These are phyloP conservation scores for Euborellia annulipes DNA, from an alignment of 1,140 invertebrate genomes.

Conservation along the genomic window DNA sequence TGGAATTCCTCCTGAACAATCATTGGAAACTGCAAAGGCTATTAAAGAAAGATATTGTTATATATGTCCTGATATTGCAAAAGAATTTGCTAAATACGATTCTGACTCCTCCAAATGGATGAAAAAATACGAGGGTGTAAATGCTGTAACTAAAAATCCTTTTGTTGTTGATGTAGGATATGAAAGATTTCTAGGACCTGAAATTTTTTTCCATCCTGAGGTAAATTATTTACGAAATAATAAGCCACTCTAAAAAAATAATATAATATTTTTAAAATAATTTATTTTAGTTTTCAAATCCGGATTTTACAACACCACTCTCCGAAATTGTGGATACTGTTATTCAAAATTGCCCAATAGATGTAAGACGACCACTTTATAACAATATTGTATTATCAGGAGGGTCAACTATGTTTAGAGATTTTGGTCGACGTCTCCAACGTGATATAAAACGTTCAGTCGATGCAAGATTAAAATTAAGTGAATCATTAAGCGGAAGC, in stretches of 20 bases:
- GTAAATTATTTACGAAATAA: too few species aligned
- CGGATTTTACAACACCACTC: constrained; percentile 93
- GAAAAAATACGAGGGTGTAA: constrained; percentile 82
- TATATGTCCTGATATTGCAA: constrained; percentile 97
- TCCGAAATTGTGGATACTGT: constrained; percentile 97
- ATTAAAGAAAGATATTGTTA: constrained; percentile 97
- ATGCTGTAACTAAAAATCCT: constrained; percentile 85
- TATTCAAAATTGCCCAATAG: constrained; percentile 99
- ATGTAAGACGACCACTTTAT: constrained; percentile 91
- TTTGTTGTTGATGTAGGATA: constrained; percentile 97
- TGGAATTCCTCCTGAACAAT: constrained; percentile 97
- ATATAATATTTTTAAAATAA: too few species aligned
- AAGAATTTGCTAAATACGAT: constrained; percentile 99
- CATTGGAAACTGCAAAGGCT: constrained; percentile 96
- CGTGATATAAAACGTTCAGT: constrained; percentile 92
- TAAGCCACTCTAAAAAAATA: too few species aligned
- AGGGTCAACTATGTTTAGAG: constrained; percentile 98
- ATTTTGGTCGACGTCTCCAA: constrained; percentile 89
- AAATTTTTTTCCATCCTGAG: constrained; percentile 99
- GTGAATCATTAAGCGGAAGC: constrained; percentile 85
- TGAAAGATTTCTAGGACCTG: constrained; percentile 94
- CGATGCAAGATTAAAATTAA: constrained; percentile 79
- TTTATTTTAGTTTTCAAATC: constrained; percentile 76
- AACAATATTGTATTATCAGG: constrained; percentile 98
- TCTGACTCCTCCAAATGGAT: constrained; percentile 88